Evolutionary conservation across 2,888 invertebrate genomes (phyloP).

Genomic region (Troides aeacus): DNA sequence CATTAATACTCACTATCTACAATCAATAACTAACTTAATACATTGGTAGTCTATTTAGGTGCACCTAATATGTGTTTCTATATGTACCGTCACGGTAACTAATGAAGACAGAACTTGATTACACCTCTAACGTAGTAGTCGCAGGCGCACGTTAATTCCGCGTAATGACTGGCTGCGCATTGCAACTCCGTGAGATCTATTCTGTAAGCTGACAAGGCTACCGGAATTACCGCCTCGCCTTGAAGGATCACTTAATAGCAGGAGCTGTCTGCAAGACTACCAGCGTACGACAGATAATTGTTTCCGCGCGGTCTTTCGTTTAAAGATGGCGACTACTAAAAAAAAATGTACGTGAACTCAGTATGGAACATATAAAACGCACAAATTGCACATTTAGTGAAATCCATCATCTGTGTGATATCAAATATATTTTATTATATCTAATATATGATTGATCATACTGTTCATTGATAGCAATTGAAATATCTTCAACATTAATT

Average conservation of each 20-base stretch:
- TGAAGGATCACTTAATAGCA: conserved; percentile 44
- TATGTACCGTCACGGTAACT: conserved; percentile 20
- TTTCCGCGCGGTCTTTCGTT: conserved; percentile 23
- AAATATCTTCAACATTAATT: no score
- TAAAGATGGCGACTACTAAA: conserved; percentile 1
- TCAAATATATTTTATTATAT: no score
- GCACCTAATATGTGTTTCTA: conserved; percentile 6
- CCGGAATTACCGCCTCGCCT: conserved; percentile 45
- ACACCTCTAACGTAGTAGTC: conserved; percentile 34
- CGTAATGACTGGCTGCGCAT: conserved; percentile 54
- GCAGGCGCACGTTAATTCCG: conserved; percentile 49
- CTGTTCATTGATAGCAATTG: no score
- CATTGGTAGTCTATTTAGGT: background rate
- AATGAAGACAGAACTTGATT: conserved; percentile 22
- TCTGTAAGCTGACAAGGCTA: conserved; percentile 42
- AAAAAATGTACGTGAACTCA: background rate
- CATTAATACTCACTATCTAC: no score
- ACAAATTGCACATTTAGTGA: no score
- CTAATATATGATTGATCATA: no score
- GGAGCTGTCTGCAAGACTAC: conserved; percentile 30
- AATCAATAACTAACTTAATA: background rate
- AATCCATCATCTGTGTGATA: no score
- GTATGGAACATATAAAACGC: no score
- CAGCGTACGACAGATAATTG: conserved; percentile 2
- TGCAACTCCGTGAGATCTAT: conserved; percentile 41